Percentiles rank a stretch among this genome's conserved stretches.
Conservation (phyloP, 1,140 invertebrate genomes). For the Limonius californicus region DNA sequence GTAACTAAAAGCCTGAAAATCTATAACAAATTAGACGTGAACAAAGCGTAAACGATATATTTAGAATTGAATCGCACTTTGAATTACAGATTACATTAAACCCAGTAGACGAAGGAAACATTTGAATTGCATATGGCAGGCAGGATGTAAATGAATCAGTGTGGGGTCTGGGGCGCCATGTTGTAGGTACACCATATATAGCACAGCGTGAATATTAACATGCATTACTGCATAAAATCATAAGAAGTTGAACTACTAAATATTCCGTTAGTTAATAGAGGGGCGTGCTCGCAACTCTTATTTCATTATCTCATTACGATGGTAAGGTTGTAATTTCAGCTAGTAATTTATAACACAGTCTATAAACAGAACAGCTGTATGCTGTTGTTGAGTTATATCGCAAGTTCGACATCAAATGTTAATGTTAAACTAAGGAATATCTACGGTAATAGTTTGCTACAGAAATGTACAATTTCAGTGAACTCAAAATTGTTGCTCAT, state of each 20-base stretch:
- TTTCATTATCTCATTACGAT: neutral
- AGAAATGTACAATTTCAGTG: too few relatives aligned
- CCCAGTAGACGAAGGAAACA: neutral
- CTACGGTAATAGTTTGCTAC: too few relatives aligned
- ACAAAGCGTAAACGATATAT: neutral
- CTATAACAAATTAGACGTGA: too few relatives aligned
- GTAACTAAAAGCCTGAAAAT: too few relatives aligned
- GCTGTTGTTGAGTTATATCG: too few relatives aligned
- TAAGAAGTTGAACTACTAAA: neutral
- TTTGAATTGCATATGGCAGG: conserved; percentile 1
- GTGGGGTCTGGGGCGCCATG: neutral
- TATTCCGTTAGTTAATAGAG: neutral
- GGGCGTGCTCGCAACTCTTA: neutral
- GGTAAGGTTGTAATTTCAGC: too few relatives aligned
- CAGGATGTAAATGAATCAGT: neutral
- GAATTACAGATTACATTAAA: neutral
- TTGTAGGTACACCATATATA: neutral
- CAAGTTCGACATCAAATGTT: too few relatives aligned
- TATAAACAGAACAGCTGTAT: too few relatives aligned
- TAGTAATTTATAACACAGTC: too few relatives aligned
- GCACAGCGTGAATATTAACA: neutral
- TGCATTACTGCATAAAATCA: neutral
- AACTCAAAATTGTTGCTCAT: too few relatives aligned
- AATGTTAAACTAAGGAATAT: too few relatives aligned
- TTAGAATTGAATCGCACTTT: neutral